Evolutionary conservation across 1,140 invertebrate species (phyloP), one percentile per base, ranked within the genome.

Genomic region (Trachymyrmex cornetzi): DNA sequence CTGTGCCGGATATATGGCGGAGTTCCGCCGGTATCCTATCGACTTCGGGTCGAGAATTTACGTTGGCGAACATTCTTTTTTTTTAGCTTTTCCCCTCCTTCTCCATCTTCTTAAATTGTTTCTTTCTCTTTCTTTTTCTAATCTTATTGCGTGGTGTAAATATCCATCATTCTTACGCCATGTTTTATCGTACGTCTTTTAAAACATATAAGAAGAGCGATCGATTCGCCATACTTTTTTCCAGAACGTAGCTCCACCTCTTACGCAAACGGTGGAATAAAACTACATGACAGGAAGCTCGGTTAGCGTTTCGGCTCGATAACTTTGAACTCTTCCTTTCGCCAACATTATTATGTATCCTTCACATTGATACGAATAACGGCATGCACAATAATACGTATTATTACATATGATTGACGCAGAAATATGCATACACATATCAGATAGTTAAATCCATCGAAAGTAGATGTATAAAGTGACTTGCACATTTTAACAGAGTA

Each of bases 191-290:
- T 44, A 44, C 12, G 11, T 44, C 11, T 44, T 44, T 44, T 11
- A 12, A 12, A 53, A 2, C 1, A 19, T 6, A 6, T 63, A n/a
- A 30, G 7, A 66, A 30, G 27, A 34, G 16, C 30, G 61, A 6
- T 12, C 24, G 16, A 16, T 44, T n/a, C 16, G 14, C n/a, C 3
- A 14, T 19, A 22, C 9, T 38, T 30, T 61, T 48, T 34, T 66
- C 11, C 48, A 38, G n/a, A 66, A 66, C n/a, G 48, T 34, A 53
- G 48, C 48, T 80, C 48, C 63, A 80, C 44, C 63, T 67, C 19
- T 53, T 67, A 67, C 14, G 3, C 6, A 19, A 80, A 67, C 14
- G 12, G 38, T 19, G 1, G 38, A 61, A 6, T 66, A 5, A n/a
- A 66, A 30, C 7, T 44, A 44, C 9, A 44, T 44, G 5, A 19